phyloP scores from a whole-genome alignment of 2,888 invertebrate genomes.

The Calameuta filiformis region DNA sequence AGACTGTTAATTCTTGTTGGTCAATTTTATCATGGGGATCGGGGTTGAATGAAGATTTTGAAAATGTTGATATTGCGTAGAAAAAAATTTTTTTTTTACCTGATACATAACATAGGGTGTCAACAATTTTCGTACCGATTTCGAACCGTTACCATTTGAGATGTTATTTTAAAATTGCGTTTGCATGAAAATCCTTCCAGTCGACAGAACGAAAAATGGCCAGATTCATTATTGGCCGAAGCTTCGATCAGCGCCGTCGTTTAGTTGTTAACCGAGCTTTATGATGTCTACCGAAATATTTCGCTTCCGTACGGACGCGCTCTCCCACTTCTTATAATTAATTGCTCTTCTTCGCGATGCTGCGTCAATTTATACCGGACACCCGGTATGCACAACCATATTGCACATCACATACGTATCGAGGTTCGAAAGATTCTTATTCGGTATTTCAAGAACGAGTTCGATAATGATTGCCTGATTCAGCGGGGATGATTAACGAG shows the following conservation, averaged over 20 bases:
- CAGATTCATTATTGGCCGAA: not conserved
- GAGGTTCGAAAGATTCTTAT: not conserved
- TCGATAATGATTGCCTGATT: not conserved
- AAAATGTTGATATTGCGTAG: not conserved
- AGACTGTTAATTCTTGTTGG: not conserved
- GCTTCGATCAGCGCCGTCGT: not conserved
- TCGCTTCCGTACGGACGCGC: not conserved
- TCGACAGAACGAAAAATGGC: conserved; percentile 24
- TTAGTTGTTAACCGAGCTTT: not conserved
- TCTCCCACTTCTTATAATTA: not conserved
- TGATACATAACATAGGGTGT: not conserved
- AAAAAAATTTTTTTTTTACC: not conserved
- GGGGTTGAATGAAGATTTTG: not conserved
- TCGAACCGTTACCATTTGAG: conserved; percentile 11
- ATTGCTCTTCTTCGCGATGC: not conserved
- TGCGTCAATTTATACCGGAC: not conserved
- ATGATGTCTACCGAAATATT: not conserved
- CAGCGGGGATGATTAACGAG: not conserved
- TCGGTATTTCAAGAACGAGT: not conserved
- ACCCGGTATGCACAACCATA: not conserved
- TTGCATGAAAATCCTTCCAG: conserved; percentile 38
- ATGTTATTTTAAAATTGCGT: conserved; percentile 37
- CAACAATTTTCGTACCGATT: not conserved
- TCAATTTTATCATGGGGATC: not conserved
- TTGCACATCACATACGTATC: not conserved